Conservation (phyloP, 1,140 invertebrate genomes). For the Chironomus tepperi region DNA sequence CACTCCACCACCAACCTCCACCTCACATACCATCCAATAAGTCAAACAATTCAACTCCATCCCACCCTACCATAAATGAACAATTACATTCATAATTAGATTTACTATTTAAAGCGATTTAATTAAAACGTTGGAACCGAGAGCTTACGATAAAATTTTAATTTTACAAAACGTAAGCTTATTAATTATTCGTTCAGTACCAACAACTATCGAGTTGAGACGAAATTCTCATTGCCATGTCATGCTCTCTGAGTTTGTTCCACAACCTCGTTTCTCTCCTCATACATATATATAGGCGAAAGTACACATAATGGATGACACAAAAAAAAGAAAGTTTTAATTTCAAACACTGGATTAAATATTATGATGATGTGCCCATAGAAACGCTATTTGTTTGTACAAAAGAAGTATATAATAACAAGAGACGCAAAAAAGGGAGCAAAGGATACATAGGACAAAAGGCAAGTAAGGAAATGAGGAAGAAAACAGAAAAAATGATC, state of each 20-base stretch:
- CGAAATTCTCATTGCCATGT: too few species aligned
- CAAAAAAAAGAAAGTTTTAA: not conserved
- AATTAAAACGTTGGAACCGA: too few species aligned
- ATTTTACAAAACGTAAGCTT: too few species aligned
- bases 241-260: not conserved
- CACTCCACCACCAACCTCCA: too few species aligned
- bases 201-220: too few species aligned
- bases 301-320: not conserved
- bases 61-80: too few species aligned
- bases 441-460: not conserved
- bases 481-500: slow-evolving; percentile 1
- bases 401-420: not conserved
- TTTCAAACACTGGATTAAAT: slow-evolving; percentile 8
- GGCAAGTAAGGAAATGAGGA: not conserved
- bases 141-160: too few species aligned
- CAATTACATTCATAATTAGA: too few species aligned
- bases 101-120: too few species aligned
- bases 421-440: not conserved
- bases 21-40: too few species aligned
- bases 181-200: too few species aligned
- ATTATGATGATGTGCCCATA: slow-evolving; percentile 7
- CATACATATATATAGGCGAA: not conserved
- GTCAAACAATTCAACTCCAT: too few species aligned
- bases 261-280: not conserved
- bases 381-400: not conserved